Evolutionary conservation across 1,140 invertebrate genomes (phyloP).

Genomic region (Onthophagus taurus): DNA sequence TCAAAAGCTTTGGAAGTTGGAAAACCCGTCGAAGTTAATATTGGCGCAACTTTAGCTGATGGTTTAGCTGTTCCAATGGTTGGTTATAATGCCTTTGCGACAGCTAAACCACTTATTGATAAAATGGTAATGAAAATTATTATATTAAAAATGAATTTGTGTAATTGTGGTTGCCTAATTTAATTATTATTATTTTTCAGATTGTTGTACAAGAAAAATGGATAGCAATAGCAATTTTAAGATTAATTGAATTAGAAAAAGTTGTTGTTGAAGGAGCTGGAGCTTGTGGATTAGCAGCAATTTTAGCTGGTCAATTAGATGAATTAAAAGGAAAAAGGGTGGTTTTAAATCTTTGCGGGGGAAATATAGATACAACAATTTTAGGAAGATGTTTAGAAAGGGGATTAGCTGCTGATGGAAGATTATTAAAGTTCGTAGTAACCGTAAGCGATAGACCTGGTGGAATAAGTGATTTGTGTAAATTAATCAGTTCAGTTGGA

Average conservation of each 20-base stretch:
- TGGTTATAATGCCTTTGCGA: conserved; percentile 80
- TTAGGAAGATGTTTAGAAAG: conserved; percentile 81
- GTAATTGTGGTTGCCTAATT: too few species aligned
- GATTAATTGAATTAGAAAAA: conserved; percentile 82
- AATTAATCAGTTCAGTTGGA: conserved; percentile 61
- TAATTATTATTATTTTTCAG: too few species aligned
- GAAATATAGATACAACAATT: conserved; percentile 89
- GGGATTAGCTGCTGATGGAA: conserved; percentile 79
- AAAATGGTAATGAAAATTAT: conserved; percentile 58
- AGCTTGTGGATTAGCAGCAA: conserved; percentile 76
- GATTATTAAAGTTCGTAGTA: conserved; percentile 77
- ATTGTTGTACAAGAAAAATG: conserved; percentile 70
- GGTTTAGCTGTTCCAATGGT: conserved; percentile 84
- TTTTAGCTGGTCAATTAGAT: conserved; percentile 71
- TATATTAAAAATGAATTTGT: too few species aligned
- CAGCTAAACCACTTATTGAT: conserved; percentile 66
- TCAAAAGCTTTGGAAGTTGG: conserved; percentile 59
- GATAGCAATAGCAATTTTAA: conserved; percentile 82
- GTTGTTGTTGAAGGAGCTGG: conserved; percentile 90
- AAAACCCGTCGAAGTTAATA: conserved; percentile 56
- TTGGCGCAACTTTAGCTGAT: conserved; percentile 76
- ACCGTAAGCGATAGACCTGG: conserved; percentile 79
- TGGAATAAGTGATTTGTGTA: conserved; percentile 79
- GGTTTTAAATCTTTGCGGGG: conserved; percentile 75
- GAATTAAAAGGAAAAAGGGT: conserved; percentile 83